A percentile compares a stretch with the other conserved stretches of the same genome.
These are phyloP conservation scores for Geococcyx californianus DNA, from an alignment of 2,113 vertebrate species.

Conservation along the genomic window DNA sequence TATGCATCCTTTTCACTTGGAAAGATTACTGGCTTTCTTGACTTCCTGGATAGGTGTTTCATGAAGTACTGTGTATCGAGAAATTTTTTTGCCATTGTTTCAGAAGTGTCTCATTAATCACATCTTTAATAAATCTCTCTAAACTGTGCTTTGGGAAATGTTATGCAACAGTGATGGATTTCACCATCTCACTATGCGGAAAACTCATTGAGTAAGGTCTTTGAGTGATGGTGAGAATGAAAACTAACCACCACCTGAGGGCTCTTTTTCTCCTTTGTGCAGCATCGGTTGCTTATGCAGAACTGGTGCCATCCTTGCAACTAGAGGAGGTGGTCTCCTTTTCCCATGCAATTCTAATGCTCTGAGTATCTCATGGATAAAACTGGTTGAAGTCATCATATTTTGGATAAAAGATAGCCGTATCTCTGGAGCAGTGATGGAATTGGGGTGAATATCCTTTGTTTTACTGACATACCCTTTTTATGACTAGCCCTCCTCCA, in stretches of 20 bases:
- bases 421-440: neutral
- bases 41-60: neutral
- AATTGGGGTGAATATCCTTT: neutral
- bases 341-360: neutral
- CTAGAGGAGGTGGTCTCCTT: neutral
- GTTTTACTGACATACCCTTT: neutral
- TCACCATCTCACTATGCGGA: neutral
- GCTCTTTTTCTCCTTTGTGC: neutral
- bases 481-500: accelerated
- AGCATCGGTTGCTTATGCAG: neutral
- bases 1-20: neutral
- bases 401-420: neutral
- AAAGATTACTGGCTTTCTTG: neutral
- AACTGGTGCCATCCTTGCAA: neutral
- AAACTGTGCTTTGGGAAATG: neutral
- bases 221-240: neutral
- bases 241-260: neutral
- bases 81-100: neutral
- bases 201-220: neutral
- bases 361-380: neutral
- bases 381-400: neutral
- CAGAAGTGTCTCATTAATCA: neutral
- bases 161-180: neutral
- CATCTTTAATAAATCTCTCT: neutral
- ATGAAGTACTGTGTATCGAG: neutral